Base-by-base conservation (phyloP, 2,888 invertebrate genomes). In the Cepaea hortensis region DNA sequence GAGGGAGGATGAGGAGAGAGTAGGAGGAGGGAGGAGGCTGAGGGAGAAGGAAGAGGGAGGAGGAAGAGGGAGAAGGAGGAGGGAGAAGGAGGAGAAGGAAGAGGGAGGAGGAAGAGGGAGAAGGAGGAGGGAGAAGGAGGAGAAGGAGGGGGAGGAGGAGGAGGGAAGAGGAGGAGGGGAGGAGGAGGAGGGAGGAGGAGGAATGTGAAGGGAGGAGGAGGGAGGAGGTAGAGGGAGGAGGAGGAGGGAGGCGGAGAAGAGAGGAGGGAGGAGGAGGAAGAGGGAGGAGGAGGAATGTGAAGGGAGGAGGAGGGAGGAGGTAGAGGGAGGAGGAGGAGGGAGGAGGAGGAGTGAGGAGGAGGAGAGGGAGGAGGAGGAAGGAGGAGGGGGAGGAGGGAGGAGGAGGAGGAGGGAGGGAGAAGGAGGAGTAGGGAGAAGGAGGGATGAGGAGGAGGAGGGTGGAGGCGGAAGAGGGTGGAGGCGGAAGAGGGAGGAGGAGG, bases 101-200 rank as follows among this genome's bases (percentile, higher is more conserved):
- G 23, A 62, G 65, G 61, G 80, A 62, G 65, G 13, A n/a, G 61
- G 61, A 80, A 80, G 62, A 80, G 65, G 18, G 48, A 80, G 15
- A 23, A 23, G n/a, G 72, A 23, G 72, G n/a, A 23, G n/a, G 20
- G n/a, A 20, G n/a, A 15, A 62, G 62, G 15, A 15, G 15, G 62
- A 62, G 62, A 62, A 15, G 15, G 15, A 62, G 62, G 62, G 7
- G 15, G 62, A 62, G 15, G n/a, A 20, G n/a, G 23, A 72, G 72
- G n/a, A 72, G n/a, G 72, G n/a, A 20, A 72, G 7, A n/a, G n/a
- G n/a, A 72, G 7, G 72, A 72, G 6, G n/a, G 20, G n/a, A 20
- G 7, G 7, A 18, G n/a, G n/a, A 20, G 65, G 62, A n/a, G 55
- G n/a, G 35, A 62, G 81, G 13, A 65, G 20, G 35, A 62, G 65